phyloP scores from a whole-genome alignment of 1,140 invertebrate species.

The Drosophila seguyi region DNA sequence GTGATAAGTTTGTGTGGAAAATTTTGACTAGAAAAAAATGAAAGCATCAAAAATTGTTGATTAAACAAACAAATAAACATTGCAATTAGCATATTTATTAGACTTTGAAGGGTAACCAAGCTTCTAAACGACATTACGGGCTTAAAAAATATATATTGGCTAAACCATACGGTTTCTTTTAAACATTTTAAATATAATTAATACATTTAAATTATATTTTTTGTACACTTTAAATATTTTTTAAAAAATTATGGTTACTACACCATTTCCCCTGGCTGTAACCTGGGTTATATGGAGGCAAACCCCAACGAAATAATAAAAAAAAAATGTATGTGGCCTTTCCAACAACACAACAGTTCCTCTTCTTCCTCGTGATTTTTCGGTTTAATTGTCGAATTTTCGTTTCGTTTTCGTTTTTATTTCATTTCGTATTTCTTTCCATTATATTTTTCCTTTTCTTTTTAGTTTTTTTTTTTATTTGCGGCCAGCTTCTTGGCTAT shows the following conservation, averaged over 20 bases:
- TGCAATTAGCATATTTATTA: conserved; percentile 20
- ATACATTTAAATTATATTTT: background rate
- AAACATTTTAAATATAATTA: background rate
- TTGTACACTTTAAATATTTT: background rate
- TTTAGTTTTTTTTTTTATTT: conserved; percentile 34
- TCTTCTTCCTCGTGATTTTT: conserved; percentile 31
- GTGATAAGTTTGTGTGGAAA: background rate
- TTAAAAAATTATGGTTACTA: background rate
- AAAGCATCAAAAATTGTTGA: background rate
- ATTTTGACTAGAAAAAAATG: background rate
- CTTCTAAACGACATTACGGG: background rate
- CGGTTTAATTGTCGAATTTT: conserved; percentile 62
- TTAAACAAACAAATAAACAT: conserved; percentile 16
- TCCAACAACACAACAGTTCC: conserved; percentile 9
- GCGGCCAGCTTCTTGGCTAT: conserved; percentile 12
- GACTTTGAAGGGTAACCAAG: background rate
- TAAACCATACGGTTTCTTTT: background rate
- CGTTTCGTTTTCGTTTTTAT: conserved; percentile 23
- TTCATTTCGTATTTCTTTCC: conserved; percentile 31
- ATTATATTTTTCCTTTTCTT: conserved; percentile 6
- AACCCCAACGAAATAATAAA: conserved; percentile 7
- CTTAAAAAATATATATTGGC: background rate
- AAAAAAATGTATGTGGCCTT: conserved; percentile 31
- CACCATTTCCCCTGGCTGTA: background rate
- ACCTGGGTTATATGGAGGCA: conserved; percentile 14